These are phyloP conservation scores for Enteromius unitaeniatus DNA, from an alignment of 2,797 vertebrate genomes.

Conservation along the genomic window DNA sequence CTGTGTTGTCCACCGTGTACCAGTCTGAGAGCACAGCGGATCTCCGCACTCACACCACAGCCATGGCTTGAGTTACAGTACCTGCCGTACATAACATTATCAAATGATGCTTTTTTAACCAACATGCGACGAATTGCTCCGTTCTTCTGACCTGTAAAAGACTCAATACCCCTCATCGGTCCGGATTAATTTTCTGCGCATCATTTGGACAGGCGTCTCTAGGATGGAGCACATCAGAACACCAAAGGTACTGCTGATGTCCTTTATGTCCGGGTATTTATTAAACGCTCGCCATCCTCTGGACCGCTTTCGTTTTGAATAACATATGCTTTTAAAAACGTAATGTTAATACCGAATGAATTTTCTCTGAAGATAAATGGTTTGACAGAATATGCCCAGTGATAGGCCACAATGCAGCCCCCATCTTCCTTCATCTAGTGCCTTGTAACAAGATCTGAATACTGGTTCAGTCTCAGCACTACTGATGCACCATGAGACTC, in stretches of 20 bases:
- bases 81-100: neutral
- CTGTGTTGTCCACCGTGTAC: conserved; percentile 41
- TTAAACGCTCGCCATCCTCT: neutral
- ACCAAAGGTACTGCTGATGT: conserved; percentile 60
- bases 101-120: conserved; percentile 4
- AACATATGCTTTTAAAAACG: neutral
- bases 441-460: conserved; percentile 29
- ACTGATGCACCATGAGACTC: neutral
- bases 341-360: neutral
- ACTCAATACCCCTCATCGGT: neutral
- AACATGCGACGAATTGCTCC: neutral
- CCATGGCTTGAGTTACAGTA: conserved; percentile 28
- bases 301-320: neutral
- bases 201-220: conserved; percentile 47
- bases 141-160: conserved; percentile 4
- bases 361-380: neutral
- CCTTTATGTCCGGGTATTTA: neutral
- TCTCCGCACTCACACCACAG: conserved; percentile 7
- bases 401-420: conserved; percentile 31
- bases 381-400: neutral
- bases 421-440: conserved; percentile 27
- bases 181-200: conserved; percentile 49
- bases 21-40: conserved; percentile 21
- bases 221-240: conserved; percentile 67
- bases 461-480: conserved; percentile 13